Conservation (phyloP, 2,888 invertebrate genomes). For the Habrosyne pyritoides region DNA sequence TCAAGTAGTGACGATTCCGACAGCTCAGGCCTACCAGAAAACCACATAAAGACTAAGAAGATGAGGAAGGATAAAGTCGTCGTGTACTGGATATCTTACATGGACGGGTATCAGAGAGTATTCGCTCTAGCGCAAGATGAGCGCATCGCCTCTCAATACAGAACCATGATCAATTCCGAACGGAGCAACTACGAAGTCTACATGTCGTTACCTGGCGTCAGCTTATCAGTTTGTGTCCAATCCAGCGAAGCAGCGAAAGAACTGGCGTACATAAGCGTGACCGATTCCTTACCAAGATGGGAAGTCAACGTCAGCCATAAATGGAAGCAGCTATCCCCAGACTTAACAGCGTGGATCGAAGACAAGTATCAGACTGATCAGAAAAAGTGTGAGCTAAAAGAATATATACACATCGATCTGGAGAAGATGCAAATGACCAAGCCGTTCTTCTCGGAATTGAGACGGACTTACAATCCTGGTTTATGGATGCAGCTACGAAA, state of each 20-base stretch:
- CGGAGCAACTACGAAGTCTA: conserved; percentile 87
- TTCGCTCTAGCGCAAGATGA: conserved; percentile 90
- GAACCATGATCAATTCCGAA: conserved; percentile 85
- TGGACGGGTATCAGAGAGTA: conserved; percentile 89
- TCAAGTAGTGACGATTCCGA: conserved; percentile 86
- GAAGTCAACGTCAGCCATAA: conserved; percentile 91
- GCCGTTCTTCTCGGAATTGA: conserved; percentile 91
- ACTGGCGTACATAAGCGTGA: conserved; percentile 86
- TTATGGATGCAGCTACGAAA: conserved; percentile 89
- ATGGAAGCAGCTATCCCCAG: conserved; percentile 91
- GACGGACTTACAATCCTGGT: conserved; percentile 89
- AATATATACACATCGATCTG: conserved; percentile 91
- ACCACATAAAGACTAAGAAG: conserved; percentile 80
- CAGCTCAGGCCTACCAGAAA: conserved; percentile 71
- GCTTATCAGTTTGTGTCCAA: conserved; percentile 83
- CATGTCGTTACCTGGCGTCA: conserved; percentile 87
- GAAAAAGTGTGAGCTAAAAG: conserved; percentile 89
- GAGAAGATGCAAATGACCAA: conserved; percentile 94
- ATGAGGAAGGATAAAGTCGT: conserved; percentile 89
- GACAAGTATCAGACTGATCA: conserved; percentile 89
- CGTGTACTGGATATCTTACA: conserved; percentile 92
- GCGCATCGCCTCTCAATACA: conserved; percentile 85
- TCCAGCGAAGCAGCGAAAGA: conserved; percentile 80
- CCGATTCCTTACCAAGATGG: conserved; percentile 90
- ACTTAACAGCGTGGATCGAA: conserved; percentile 92